Evolutionary conservation across 2,888 invertebrate genomes (phyloP), one percentile per base, ranked within the genome.

Genomic region (Scelioninae gen. 1): DNA sequence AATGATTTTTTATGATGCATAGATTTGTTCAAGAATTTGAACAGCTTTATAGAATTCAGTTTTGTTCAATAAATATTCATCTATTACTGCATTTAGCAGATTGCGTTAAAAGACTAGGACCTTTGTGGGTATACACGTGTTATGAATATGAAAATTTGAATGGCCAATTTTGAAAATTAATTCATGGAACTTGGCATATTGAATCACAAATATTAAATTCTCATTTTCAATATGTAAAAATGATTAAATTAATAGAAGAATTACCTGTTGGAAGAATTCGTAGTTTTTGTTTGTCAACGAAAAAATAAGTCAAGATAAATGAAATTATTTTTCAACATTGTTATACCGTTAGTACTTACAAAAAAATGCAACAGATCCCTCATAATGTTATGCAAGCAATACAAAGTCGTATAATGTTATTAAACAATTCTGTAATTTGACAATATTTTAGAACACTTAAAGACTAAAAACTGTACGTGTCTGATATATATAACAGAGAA

Each of bases 281-380:
- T 5, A 13, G n/a, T 0, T 38, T 55, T 40, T 68, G 53, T 43
- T 40, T 53, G 15, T 7, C 7, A 16, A 66, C 49, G 31, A 43
- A 71, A 72, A 49, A 68, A 66, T 68, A 76, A 53, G 77, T 83
- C 9, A 68, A 76, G 66, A 66, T 80, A 15, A 56, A 40, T 16
- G 80, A 80, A 51, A 40, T 8, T n/a, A 34, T 77, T 0, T 8
- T 6, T 10, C 11, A 66, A 0, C 13, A 68, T 60, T 47, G 66
- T 32, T 80, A 71, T 23, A 84, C 66, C 71, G 84, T 85, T 45
- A 79, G 80, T 8, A 53, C 66, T 2, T 84, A 84, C 56, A 83
- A 34, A 34, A 8, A 5, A 34, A 34, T 34, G 34, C n/a, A n/a
- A n/a, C n/a, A n/a, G n/a, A n/a, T n/a, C n/a, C n/a, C n/a, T n/a